Evolutionary conservation across 2,113 vertebrate species (phyloP).

Genomic region (Martes martes): DNA sequence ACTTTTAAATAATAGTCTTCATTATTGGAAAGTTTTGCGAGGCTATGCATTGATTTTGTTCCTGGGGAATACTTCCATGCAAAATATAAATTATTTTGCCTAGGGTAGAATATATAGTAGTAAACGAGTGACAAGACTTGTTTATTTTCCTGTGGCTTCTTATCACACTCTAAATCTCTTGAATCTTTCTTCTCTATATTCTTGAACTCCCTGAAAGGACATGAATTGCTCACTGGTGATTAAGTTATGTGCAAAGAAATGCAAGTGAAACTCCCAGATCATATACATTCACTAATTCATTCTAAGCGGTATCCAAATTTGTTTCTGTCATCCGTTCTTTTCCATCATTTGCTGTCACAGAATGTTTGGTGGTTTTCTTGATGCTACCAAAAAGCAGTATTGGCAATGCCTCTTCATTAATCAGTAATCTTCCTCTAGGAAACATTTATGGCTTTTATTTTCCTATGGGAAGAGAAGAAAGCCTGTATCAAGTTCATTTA

Average conservation of each 20-base stretch:
- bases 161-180: background rate
- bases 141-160: background rate
- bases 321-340: background rate
- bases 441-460: background rate
- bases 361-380: background rate
- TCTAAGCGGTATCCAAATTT: background rate
- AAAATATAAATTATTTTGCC: constrained; percentile 37
- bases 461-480: background rate
- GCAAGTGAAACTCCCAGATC: background rate
- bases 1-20: background rate
- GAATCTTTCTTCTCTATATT: background rate
- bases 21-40: constrained; percentile 16
- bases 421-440: background rate
- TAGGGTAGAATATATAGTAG: background rate
- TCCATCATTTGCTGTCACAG: background rate
- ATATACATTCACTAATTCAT: background rate
- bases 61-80: background rate
- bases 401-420: too few species aligned
- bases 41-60: background rate
- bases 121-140: background rate
- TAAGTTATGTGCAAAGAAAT: background rate
- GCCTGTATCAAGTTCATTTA: background rate
- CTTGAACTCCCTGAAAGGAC: background rate
- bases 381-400: background rate
- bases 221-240: background rate